A percentile compares a stretch with the other conserved stretches of the same genome.
These are phyloP conservation scores for Zeus faber DNA, from an alignment of 2,113 vertebrate genomes.

Conservation along the genomic window DNA sequence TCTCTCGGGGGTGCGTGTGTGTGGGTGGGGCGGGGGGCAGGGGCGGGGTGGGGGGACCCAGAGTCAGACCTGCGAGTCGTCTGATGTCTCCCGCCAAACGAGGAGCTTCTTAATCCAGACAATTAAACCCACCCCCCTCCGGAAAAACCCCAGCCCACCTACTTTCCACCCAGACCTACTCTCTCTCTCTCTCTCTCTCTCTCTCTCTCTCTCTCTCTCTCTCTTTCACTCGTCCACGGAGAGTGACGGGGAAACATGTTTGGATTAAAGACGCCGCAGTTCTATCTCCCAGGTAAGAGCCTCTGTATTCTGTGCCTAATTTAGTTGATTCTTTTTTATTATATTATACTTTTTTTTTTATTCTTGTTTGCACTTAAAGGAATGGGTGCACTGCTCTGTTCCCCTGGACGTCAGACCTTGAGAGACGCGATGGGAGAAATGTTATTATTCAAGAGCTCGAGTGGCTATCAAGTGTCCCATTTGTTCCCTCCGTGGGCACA, in stretches of 20 bases:
- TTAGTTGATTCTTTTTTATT: neutral
- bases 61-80: too few relatives aligned
- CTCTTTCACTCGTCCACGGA: conserved; percentile 18
- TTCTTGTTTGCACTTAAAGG: too few relatives aligned
- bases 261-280: conserved; percentile 88
- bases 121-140: neutral
- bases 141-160: neutral
- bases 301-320: neutral
- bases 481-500: too few relatives aligned
- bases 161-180: neutral
- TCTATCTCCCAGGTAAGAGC: conserved; percentile 89
- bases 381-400: too few relatives aligned
- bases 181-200: neutral
- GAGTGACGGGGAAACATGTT: conserved; percentile 82
- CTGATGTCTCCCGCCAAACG: too few relatives aligned
- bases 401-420: too few relatives aligned
- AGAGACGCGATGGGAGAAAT: too few relatives aligned
- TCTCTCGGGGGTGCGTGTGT: too few relatives aligned
- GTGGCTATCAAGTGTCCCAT: too few relatives aligned
- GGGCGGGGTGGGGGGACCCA: too few relatives aligned
- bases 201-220: neutral
- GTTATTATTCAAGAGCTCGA: too few relatives aligned
- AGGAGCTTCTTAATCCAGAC: neutral
- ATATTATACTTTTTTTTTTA: neutral
- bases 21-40: too few relatives aligned